A percentile compares a stretch with the other conserved stretches of the same genome.
These are phyloP conservation scores for Podilymbus podiceps DNA, from an alignment of 2,113 vertebrate genomes.

Conservation along the genomic window DNA sequence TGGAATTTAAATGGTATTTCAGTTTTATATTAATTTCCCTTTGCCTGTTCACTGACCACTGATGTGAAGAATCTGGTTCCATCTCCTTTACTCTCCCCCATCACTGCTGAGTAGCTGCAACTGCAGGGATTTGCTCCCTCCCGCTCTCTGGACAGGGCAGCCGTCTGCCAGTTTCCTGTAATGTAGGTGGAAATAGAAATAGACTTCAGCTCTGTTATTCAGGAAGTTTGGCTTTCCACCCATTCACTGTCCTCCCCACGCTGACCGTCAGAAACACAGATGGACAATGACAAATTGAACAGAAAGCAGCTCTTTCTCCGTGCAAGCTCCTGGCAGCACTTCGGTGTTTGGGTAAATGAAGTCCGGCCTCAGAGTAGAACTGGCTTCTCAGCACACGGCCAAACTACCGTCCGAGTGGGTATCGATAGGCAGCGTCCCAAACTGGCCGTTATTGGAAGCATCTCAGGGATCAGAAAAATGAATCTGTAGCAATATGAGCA, in stretches of 20 bases:
- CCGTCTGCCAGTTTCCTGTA: not conserved
- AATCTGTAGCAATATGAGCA: not conserved
- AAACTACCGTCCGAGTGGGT: not conserved
- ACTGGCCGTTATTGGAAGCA: not conserved
- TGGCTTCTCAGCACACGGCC: not conserved
- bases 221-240: not conserved
- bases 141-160: not conserved
- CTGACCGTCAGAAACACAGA: not conserved
- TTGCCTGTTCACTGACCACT: not conserved
- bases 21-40: not conserved
- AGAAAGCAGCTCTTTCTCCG: not conserved
- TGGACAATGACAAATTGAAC: not conserved
- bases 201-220: not conserved
- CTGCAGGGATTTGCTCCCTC: not conserved
- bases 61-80: not conserved
- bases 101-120: not conserved
- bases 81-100: not conserved
- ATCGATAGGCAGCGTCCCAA: not conserved
- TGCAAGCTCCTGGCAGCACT: not conserved
- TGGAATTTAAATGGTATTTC: not conserved
- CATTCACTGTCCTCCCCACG: not conserved
- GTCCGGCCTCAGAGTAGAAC: not conserved
- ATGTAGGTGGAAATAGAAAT: not conserved
- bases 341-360: not conserved
- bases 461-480: not conserved